These are phyloP conservation scores for Chrysomallon squamiferum DNA, from an alignment of 1,140 invertebrate genomes.

Conservation along the genomic window DNA sequence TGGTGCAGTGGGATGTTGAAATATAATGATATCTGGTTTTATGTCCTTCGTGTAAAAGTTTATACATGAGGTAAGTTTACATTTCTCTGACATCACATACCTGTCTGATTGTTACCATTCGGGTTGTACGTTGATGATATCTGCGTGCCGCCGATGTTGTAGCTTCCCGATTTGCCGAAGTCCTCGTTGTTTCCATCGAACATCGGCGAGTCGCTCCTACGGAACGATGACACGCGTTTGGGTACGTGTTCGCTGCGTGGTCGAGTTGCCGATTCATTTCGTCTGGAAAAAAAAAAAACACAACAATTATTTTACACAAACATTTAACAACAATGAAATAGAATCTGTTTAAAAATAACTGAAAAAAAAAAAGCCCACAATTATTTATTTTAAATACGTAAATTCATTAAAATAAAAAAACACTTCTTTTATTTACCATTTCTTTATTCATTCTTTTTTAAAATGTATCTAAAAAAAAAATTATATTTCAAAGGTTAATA, in stretches of 20 bases:
- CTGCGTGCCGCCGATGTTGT: constrained; percentile 33
- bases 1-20: too few relatives aligned
- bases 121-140: constrained; percentile 18
- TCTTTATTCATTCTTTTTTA: too few relatives aligned
- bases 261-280: constrained; percentile 85
- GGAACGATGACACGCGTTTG: constrained; percentile 68
- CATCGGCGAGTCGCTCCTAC: constrained; percentile 41
- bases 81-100: constrained; percentile 9
- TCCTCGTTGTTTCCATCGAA: constrained; percentile 23
- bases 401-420: background rate
- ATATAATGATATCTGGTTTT: too few relatives aligned
- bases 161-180: constrained; percentile 43
- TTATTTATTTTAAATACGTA: background rate
- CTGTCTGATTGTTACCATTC: constrained; percentile 30
- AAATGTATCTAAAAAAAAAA: too few relatives aligned
- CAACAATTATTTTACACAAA: constrained; percentile 77
- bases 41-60: too few relatives aligned
- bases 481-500: too few relatives aligned
- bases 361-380: background rate
- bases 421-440: background rate
- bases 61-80: too few relatives aligned
- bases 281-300: constrained; percentile 68
- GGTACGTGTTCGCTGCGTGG: constrained; percentile 92
- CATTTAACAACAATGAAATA: background rate
- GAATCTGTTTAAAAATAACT: background rate